Conservation (phyloP, 2,113 vertebrate species). For the Gobius niger region DNA sequence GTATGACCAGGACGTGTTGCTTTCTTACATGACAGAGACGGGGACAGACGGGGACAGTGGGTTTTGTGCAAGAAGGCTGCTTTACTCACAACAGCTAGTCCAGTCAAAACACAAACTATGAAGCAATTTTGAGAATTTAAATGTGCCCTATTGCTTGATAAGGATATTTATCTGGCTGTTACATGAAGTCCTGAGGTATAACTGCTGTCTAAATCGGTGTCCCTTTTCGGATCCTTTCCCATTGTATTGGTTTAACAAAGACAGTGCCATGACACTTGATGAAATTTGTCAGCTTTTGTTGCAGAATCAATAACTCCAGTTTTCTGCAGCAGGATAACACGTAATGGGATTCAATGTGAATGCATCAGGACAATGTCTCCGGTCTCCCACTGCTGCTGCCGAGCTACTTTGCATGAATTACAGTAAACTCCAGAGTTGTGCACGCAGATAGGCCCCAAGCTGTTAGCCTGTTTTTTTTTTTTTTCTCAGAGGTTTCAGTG, state of each 20-base stretch:
- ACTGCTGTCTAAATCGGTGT: constrained; percentile 37
- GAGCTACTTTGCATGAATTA: constrained; percentile 71
- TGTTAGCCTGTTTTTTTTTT: constrained; percentile 62
- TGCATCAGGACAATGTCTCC: constrained; percentile 63
- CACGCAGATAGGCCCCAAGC: constrained; percentile 64
- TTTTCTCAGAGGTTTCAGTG: constrained; percentile 58
- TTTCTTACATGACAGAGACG: no score
- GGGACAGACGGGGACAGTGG: no score
- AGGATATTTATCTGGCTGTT: no score
- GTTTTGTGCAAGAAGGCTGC: no score
- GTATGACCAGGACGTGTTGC: no score
- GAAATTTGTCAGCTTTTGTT: constrained; percentile 63
- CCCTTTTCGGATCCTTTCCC: constrained; percentile 32
- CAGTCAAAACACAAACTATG: no score
- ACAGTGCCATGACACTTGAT: constrained; percentile 32
- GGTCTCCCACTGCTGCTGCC: constrained; percentile 56
- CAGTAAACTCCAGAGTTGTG: constrained; percentile 66
- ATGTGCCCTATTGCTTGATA: no score
- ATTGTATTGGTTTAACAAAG: background rate
- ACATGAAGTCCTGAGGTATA: constrained; percentile 2
- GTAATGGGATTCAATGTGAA: constrained; percentile 63
- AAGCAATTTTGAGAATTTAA: no score
- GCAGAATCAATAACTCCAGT: constrained; percentile 58
- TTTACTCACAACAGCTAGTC: no score
- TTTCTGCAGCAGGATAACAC: constrained; percentile 53